These are phyloP conservation scores for Pseudopodoces humilis DNA, from an alignment of 2,113 vertebrate species.

Conservation along the genomic window DNA sequence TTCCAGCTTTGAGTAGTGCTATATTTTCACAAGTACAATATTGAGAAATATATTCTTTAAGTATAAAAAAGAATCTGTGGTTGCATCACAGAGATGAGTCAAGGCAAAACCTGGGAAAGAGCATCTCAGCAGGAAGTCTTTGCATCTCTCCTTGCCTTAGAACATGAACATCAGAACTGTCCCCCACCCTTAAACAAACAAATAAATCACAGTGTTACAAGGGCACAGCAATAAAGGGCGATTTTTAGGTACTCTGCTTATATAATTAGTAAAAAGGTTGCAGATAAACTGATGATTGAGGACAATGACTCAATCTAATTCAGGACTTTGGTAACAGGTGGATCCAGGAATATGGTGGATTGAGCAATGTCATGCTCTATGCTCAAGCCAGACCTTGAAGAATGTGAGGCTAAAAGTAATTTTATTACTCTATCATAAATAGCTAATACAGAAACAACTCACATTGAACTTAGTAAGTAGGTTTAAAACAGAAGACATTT, in stretches of 20 bases:
- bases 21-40: background rate
- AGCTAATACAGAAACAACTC: background rate
- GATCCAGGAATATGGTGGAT: background rate
- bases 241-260: background rate
- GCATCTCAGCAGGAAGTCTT: background rate
- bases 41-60: background rate
- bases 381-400: background rate
- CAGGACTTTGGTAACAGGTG: background rate
- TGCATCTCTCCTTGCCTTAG: background rate
- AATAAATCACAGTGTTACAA: background rate
- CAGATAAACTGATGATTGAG: background rate
- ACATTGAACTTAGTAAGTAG: background rate
- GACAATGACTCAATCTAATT: background rate
- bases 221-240: background rate
- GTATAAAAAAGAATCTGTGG: background rate
- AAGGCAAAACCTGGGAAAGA: background rate
- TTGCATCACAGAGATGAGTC: background rate
- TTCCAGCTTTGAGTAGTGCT: background rate
- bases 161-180: background rate
- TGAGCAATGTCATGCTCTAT: background rate
- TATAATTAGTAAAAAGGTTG: background rate
- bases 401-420: background rate
- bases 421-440: background rate
- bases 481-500: background rate
- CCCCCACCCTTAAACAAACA: background rate